A percentile compares a stretch with the other conserved stretches of the same genome.
phyloP scores from a whole-genome alignment of 2,113 vertebrate species.

The Martes martes region DNA sequence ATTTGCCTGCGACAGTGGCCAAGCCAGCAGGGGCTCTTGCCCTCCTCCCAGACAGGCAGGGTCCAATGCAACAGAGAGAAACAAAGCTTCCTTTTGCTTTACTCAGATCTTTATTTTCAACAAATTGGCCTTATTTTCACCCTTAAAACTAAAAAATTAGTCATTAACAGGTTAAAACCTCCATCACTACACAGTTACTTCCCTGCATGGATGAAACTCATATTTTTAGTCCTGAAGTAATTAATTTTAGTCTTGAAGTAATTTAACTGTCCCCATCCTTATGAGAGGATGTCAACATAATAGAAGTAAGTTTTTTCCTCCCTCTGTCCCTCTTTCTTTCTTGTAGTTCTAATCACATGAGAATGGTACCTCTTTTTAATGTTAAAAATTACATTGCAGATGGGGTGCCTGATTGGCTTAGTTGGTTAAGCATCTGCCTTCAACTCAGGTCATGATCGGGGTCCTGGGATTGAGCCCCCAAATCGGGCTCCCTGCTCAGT shows the following conservation, averaged over 20 bases:
- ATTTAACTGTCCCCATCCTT: background rate
- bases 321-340: background rate
- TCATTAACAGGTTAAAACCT: constrained; percentile 21
- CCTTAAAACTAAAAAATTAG: constrained; percentile 43
- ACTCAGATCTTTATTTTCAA: background rate
- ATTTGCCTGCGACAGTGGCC: background rate
- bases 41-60: background rate
- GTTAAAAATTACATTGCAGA: constrained; percentile 27
- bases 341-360: background rate
- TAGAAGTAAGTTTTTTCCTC: background rate
- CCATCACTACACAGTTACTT: background rate
- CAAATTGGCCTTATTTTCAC: background rate
- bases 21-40: background rate
- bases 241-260: constrained; percentile 21
- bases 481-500: too few relatives aligned
- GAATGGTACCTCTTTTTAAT: constrained; percentile 23
- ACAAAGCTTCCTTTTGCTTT: background rate
- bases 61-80: background rate
- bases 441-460: too few relatives aligned
- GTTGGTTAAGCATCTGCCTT: too few relatives aligned
- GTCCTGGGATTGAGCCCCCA: too few relatives aligned
- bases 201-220: background rate
- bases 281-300: background rate
- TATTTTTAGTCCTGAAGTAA: constrained; percentile 1
- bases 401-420: too few relatives aligned